A percentile compares a stretch with the other conserved stretches of the same genome.
Evolutionary conservation across 2,113 vertebrate genomes (phyloP).

Genomic region (Stigmatopora argus): DNA sequence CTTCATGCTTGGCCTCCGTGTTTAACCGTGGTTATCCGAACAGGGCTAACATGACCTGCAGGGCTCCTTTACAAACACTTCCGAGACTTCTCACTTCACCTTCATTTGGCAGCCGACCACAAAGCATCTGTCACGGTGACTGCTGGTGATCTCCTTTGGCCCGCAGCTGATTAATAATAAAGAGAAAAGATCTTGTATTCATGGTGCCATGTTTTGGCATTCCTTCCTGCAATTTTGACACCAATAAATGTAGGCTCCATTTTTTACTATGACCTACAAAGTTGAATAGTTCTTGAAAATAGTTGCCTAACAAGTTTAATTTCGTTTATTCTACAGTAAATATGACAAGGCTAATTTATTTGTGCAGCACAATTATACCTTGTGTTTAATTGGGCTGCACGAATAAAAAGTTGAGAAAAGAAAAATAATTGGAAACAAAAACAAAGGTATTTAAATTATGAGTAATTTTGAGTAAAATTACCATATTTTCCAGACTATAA

Average conservation of each 20-base stretch:
- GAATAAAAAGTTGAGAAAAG: no score
- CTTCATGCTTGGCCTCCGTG: constrained; percentile 36
- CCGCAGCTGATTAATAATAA: constrained; percentile 68
- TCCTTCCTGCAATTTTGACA: constrained; percentile 17
- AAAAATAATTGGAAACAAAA: no score
- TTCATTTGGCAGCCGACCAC: constrained; percentile 60
- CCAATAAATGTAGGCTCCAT: background rate
- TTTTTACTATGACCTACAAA: background rate
- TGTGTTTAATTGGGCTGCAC: no score
- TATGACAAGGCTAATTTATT: no score
- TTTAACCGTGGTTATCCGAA: constrained; percentile 61
- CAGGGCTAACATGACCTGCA: constrained; percentile 57
- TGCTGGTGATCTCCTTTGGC: constrained; percentile 55
- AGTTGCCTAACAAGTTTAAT: no score
- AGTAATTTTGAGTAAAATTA: no score
- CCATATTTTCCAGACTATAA: no score
- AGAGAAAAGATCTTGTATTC: constrained; percentile 61
- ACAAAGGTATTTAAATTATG: no score
- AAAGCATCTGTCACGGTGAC: constrained; percentile 60
- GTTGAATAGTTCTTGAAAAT: background rate
- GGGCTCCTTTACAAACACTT: constrained; percentile 64
- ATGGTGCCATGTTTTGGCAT: constrained; percentile 49
- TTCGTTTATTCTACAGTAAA: no score
- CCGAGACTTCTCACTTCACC: constrained; percentile 64
- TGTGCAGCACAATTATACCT: no score